Evolutionary conservation across 2,113 vertebrate genomes (phyloP).

Genomic region (Chaetodon trifascialis): DNA sequence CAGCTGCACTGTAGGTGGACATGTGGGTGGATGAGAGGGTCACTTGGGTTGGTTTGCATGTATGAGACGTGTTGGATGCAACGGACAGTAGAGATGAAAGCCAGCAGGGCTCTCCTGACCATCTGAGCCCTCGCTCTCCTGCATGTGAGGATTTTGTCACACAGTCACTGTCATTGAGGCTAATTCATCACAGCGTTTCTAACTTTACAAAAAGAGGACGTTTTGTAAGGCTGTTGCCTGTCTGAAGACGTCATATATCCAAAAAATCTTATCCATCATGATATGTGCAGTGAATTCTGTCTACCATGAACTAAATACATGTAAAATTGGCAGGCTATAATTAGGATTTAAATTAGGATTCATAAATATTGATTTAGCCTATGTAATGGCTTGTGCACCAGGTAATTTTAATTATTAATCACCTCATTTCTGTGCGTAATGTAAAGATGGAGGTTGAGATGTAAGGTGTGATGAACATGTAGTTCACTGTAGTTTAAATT

Average conservation of each 20-base stretch:
- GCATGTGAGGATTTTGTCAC: neutral
- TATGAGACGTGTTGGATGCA: slow-evolving; percentile 25
- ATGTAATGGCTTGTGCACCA: slow-evolving; percentile 51
- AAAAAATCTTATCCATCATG: neutral
- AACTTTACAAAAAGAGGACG: neutral
- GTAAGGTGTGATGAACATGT: slow-evolving; percentile 18
- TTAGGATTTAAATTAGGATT: slow-evolving; percentile 53
- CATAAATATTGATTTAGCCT: slow-evolving; percentile 67
- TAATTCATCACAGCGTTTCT: neutral
- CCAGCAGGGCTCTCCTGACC: slow-evolving; percentile 40
- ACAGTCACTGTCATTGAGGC: neutral
- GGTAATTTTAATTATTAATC: slow-evolving; percentile 68
- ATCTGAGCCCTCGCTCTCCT: slow-evolving; percentile 35
- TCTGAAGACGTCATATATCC: neutral
- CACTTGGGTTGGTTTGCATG: slow-evolving; percentile 29
- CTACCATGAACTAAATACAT: slow-evolving; percentile 27
- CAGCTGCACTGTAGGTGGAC: slow-evolving; percentile 35
- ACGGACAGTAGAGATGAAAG: slow-evolving; percentile 20
- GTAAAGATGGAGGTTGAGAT: slow-evolving; percentile 57
- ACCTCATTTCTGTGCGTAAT: slow-evolving; percentile 63
- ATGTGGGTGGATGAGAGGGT: slow-evolving; percentile 42
- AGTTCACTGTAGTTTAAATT: neutral
- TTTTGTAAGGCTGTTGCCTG: neutral
- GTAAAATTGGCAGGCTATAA: slow-evolving; percentile 45
- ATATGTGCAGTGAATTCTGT: slow-evolving; percentile 2